phyloP scores from a whole-genome alignment of 2,113 vertebrate genomes.

The Brevimyrus niger region DNA sequence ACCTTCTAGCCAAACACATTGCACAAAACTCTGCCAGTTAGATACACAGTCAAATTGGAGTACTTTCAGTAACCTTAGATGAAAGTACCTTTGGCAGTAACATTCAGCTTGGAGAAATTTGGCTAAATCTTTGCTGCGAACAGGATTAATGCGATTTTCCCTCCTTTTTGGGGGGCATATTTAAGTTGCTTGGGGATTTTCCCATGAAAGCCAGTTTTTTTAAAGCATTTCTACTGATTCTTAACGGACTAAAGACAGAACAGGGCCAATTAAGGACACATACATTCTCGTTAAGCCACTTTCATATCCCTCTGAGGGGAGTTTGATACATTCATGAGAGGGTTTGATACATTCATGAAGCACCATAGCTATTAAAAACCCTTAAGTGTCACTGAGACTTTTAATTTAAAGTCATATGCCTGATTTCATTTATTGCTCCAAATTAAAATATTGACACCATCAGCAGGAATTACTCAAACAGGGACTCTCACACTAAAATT shows the following conservation, averaged over 20 bases:
- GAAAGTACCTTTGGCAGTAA: not conserved
- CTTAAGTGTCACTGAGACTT: not conserved
- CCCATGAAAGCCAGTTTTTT: not conserved
- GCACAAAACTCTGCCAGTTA: not conserved
- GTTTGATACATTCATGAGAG: too few relatives aligned
- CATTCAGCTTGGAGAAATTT: not conserved
- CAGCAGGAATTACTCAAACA: not conserved
- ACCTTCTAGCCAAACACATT: not conserved
- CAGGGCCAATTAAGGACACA: not conserved
- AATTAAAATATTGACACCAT: not conserved
- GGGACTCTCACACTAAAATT: not conserved
- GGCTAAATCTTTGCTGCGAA: not conserved
- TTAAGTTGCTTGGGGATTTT: not conserved
- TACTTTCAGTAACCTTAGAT: not conserved
- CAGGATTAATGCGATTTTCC: not conserved
- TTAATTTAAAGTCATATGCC: not conserved
- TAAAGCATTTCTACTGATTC: not conserved
- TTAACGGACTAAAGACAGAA: not conserved
- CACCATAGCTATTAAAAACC: not conserved
- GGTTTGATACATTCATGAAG: not conserved
- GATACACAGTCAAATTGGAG: not conserved
- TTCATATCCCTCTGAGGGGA: not conserved
- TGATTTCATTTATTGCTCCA: not conserved
- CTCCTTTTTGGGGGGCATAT: not conserved
- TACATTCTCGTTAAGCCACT: not conserved